Conservation (phyloP, 2,888 invertebrate species). For the Melangyna quadrimaculata region DNA sequence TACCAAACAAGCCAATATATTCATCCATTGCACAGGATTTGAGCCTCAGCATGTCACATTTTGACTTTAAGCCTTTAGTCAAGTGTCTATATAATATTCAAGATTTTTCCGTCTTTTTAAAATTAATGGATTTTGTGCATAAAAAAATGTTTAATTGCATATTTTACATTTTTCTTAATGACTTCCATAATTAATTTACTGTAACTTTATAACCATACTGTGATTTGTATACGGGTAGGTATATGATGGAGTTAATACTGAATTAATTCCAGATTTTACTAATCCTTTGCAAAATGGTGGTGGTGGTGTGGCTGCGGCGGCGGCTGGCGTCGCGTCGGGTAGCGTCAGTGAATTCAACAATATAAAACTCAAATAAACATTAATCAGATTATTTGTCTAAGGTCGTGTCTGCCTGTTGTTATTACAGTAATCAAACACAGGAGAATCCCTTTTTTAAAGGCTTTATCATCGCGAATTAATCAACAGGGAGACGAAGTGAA, state of each 20-base stretch:
- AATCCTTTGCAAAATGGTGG: not conserved
- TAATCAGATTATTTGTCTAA: constrained; percentile 71
- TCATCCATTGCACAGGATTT: not conserved
- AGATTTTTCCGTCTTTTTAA: not conserved
- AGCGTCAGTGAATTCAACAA: not conserved
- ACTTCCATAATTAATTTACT: constrained; percentile 8
- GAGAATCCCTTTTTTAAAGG: constrained; percentile 45
- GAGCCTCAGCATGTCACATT: constrained; percentile 23
- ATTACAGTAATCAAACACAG: constrained; percentile 61
- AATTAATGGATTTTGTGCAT: constrained; percentile 14
- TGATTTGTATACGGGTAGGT: not conserved
- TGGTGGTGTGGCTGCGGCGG: not conserved
- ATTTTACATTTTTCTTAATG: constrained; percentile 10
- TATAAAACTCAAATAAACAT: constrained; percentile 56
- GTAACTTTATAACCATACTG: not conserved
- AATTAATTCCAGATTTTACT: constrained; percentile 15
- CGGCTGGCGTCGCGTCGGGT: not conserved
- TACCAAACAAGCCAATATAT: not conserved
- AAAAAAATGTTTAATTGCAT: constrained; percentile 19
- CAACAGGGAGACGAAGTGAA: constrained; percentile 33
- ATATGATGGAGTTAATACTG: not conserved
- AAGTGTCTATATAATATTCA: not conserved
- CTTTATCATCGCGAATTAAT: constrained; percentile 67
- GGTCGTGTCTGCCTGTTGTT: constrained; percentile 69
- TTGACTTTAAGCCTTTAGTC: constrained; percentile 12